Evolutionary conservation across 2,888 invertebrate species (phyloP).

Genomic region (Agonopterix arenella): DNA sequence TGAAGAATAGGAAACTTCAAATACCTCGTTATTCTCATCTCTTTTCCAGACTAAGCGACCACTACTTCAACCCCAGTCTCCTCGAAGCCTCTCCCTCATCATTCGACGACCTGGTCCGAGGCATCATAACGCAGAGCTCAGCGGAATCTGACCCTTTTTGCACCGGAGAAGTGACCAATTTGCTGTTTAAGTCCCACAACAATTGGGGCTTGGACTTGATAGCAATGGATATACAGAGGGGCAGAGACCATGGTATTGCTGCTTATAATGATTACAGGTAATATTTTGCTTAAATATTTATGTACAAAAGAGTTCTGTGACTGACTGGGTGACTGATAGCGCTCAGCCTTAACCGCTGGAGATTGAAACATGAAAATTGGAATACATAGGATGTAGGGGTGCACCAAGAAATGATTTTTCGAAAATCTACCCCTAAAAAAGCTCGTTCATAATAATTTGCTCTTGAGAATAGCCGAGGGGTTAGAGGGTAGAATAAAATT

Average conservation of each 20-base stretch:
- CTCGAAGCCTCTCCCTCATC: conserved; percentile 63
- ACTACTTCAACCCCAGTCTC: conserved; percentile 73
- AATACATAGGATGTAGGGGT: too few species aligned
- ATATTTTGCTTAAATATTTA: too few species aligned
- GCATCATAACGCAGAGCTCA: conserved; percentile 72
- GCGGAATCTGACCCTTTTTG: conserved; percentile 76
- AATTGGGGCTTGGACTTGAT: conserved; percentile 78
- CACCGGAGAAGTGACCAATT: conserved; percentile 64
- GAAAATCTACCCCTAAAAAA: too few species aligned
- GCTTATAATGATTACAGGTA: conserved; percentile 80
- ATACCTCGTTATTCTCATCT: neutral
- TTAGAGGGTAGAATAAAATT: too few species aligned
- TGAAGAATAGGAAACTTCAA: too few species aligned
- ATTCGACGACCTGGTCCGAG: conserved; percentile 74
- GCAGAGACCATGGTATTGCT: conserved; percentile 80
- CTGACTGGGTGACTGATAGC: too few species aligned
- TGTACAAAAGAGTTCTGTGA: too few species aligned
- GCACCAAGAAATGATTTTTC: too few species aligned
- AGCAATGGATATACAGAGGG: conserved; percentile 80
- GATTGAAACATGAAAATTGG: too few species aligned
- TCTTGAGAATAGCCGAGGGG: too few species aligned
- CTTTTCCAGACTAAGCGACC: conserved; percentile 69
- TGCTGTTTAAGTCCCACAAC: conserved; percentile 62
- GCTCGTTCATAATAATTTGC: too few species aligned
- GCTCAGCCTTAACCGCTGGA: too few species aligned